Conservation (phyloP, 2,888 invertebrate species). For the Drosophila setosimentum region DNA sequence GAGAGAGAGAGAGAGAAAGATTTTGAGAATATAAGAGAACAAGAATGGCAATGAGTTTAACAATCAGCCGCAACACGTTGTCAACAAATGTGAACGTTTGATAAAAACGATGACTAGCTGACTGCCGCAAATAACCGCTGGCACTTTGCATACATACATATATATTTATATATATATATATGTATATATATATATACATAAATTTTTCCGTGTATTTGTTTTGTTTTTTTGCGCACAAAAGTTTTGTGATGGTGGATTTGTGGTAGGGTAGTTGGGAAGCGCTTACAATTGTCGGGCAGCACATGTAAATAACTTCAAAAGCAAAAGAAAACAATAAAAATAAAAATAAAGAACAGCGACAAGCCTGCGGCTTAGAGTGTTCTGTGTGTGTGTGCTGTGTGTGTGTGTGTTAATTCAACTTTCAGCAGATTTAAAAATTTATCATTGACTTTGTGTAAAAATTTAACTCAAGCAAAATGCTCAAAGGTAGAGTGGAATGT, state of each 20-base stretch:
- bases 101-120: slow-evolving; percentile 69
- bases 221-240: slow-evolving; percentile 22
- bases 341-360: slow-evolving; percentile 30
- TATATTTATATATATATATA: neutral
- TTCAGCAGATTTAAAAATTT: slow-evolving; percentile 42
- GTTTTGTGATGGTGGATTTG: slow-evolving; percentile 6
- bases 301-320: slow-evolving; percentile 71
- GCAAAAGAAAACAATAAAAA: slow-evolving; percentile 33
- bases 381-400: slow-evolving; percentile 1
- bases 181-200: neutral
- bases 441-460: slow-evolving; percentile 43
- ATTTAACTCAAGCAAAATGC: slow-evolving; percentile 15
- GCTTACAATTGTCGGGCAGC: slow-evolving; percentile 60
- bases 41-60: slow-evolving; percentile 37
- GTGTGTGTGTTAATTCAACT: slow-evolving; percentile 23
- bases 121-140: slow-evolving; percentile 61
- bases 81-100: slow-evolving; percentile 74
- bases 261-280: slow-evolving; percentile 12
- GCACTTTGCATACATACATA: slow-evolving; percentile 29
- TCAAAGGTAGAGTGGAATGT: slow-evolving; percentile 46
- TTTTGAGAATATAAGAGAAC: neutral
- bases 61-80: slow-evolving; percentile 74
- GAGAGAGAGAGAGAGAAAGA: slow-evolving; percentile 1
- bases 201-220: neutral
- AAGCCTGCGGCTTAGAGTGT: slow-evolving; percentile 49